Evolutionary conservation across 2,113 vertebrate species (phyloP), one percentile per base, ranked within the genome.

Genomic region (Cyphomyrus plagiostoma): DNA sequence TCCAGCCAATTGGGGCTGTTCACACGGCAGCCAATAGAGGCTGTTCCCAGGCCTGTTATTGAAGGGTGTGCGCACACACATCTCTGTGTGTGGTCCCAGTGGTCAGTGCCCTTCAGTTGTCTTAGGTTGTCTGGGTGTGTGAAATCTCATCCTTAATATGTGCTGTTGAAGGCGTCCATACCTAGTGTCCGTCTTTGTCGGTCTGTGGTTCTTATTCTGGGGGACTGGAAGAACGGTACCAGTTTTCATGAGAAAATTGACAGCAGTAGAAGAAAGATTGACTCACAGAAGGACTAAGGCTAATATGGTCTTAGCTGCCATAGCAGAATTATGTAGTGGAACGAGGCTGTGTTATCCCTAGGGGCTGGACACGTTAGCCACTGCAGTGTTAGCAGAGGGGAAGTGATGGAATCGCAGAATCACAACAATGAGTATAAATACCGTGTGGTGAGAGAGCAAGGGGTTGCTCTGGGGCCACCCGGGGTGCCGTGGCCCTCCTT

Each of bases 71-170:
- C 45, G 49, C 66, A 50, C 42, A 23, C 30, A 46, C 15, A 19
- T 83, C 80, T 83, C 35, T 46, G 82, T 84, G 82, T 90, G 45
- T 88, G 88, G 56, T 90, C 84, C 87, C 30, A 83, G 70, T 23
- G 74, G 46, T 30, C 53, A 88, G 3, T 84, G 82, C 39, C 42
- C 23, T 74, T 53, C n/a, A 70, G n/a, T 70, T 70, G n/a, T 70
- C n/a, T 11, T 70, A 26, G 62, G 11, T 70, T 70, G 26, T 19
- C n/a, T 70, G 62, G 62, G 62, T 70, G n/a, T 26, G 26, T 70
- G 62, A 70, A 70, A 70, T 70, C n/a, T 70, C 30, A 30, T 30
- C 62, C 10, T 30, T 70, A 30, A 30, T 10, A 30, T 70, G 62
- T 70, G 62, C 62, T 70, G 62, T 30, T 30, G n/a, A 30, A 70